Conservation (phyloP, 2,888 invertebrate genomes). For the Eupeodes luniger region DNA sequence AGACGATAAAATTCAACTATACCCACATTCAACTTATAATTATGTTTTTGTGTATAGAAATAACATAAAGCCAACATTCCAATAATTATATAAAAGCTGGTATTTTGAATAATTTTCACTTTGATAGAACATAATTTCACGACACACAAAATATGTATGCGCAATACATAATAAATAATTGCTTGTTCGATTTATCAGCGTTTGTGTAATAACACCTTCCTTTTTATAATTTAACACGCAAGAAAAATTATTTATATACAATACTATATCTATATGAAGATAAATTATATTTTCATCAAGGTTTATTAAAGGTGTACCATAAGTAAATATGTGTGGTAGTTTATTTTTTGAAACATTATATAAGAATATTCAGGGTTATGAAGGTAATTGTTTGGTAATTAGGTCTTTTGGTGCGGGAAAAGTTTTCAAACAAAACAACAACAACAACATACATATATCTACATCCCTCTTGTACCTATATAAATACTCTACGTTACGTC, state of each 20-base stretch:
- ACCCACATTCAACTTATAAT: no score
- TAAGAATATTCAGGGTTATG: background rate
- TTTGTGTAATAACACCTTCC: background rate
- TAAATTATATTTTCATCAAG: background rate
- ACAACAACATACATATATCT: background rate
- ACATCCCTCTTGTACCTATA: no score
- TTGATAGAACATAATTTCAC: no score
- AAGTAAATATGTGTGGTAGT: background rate
- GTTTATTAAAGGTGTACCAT: no score
- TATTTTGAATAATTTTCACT: no score
- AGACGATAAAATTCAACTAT: no score
- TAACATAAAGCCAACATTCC: no score
- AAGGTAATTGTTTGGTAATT: background rate
- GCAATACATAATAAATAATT: background rate
- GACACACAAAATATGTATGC: no score
- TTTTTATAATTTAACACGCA: background rate
- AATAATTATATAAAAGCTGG: no score
- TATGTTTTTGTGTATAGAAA: no score
- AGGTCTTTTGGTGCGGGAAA: background rate
- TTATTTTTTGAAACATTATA: background rate
- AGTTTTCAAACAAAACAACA: conserved; percentile 3
- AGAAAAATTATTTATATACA: background rate
- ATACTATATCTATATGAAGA: background rate
- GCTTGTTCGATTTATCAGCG: background rate
- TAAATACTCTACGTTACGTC: no score